phyloP scores from a whole-genome alignment of 2,113 vertebrate species.

The Sciurus niger region DNA sequence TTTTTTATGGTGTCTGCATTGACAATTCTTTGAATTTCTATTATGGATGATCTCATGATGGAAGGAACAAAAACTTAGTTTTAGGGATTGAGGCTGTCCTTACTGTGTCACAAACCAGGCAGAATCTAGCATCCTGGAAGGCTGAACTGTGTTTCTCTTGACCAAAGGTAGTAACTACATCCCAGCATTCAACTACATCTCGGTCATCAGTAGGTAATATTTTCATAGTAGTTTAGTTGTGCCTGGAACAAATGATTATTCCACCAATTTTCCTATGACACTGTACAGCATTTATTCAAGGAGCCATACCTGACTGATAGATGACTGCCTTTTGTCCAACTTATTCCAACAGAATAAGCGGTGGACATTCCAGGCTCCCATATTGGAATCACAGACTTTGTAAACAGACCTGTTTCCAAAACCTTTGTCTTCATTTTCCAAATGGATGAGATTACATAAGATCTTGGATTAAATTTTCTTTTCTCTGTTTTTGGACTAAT shows the following conservation, averaged over 20 bases:
- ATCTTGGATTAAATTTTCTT: constrained; percentile 6
- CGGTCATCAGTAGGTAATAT: neutral
- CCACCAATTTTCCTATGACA: neutral
- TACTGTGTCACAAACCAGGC: neutral
- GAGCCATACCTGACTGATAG: neutral
- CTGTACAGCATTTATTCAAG: neutral
- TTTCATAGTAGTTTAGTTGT: neutral
- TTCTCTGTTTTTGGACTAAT: neutral
- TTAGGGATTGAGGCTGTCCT: neutral
- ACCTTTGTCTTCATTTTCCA: neutral
- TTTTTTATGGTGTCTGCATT: neutral
- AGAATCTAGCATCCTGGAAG: neutral
- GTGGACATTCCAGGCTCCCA: neutral
- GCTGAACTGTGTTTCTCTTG: neutral
- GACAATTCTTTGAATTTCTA: neutral
- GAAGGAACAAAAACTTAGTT: neutral
- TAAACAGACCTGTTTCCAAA: neutral
- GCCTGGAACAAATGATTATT: neutral
- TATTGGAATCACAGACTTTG: neutral
- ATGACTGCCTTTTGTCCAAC: neutral
- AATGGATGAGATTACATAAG: neutral
- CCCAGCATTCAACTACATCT: neutral
- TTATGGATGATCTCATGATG: neutral
- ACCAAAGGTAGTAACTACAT: neutral
- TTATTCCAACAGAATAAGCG: neutral